Percentiles rank a stretch among this genome's conserved stretches.
phyloP scores from a whole-genome alignment of 2,888 invertebrate species.

The Xiphydria camelus region DNA sequence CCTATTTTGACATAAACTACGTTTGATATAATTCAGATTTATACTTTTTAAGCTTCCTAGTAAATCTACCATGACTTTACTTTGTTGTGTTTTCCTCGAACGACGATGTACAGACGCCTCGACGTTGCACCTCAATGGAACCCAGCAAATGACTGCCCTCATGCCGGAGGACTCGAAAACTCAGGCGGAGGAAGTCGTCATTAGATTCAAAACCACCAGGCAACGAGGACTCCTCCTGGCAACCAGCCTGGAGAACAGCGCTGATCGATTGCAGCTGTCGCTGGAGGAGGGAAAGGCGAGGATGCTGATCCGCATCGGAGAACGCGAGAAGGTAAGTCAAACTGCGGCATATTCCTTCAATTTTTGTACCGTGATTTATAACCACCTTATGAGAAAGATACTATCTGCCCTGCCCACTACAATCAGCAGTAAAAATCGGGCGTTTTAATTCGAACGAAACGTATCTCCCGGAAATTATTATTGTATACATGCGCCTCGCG shows the following conservation, averaged over 20 bases:
- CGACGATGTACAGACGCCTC: slow-evolving; percentile 75
- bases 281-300: slow-evolving; percentile 83
- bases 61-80: background rate
- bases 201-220: slow-evolving; percentile 82
- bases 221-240: slow-evolving; percentile 78
- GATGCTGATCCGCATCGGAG: slow-evolving; percentile 80
- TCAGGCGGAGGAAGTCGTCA: slow-evolving; percentile 86
- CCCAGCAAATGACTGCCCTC: slow-evolving; percentile 81
- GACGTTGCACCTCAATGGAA: slow-evolving; percentile 85
- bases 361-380: no score
- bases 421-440: no score
- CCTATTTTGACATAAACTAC: no score
- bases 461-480: no score
- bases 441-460: no score
- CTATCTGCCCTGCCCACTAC: no score
- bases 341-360: background rate
- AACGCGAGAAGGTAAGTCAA: slow-evolving; percentile 75
- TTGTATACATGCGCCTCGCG: no score
- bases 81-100: background rate
- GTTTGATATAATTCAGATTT: no score
- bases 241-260: slow-evolving; percentile 77
- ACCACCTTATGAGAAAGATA: no score
- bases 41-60: no score
- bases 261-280: slow-evolving; percentile 83
- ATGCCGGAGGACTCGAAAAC: slow-evolving; percentile 76